These are phyloP conservation scores for Shinisaurus crocodilurus DNA, from an alignment of 2,113 vertebrate genomes.

Conservation along the genomic window DNA sequence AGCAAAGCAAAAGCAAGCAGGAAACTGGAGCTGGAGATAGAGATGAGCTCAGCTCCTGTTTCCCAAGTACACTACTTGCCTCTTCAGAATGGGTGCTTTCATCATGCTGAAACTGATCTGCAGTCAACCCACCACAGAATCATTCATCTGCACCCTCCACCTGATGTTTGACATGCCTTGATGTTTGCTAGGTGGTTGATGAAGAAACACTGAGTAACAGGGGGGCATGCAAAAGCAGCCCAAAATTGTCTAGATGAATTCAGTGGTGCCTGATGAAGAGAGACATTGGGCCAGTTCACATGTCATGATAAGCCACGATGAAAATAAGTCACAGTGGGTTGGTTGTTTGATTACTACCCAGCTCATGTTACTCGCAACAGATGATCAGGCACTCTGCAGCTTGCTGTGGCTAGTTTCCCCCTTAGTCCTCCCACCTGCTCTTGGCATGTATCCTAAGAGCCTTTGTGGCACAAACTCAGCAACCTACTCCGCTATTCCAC, in stretches of 20 bases:
- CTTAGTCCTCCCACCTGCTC: too few species aligned
- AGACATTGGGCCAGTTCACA: neutral
- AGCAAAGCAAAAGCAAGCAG: fast-evolving
- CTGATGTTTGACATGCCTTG: neutral
- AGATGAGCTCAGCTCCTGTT: neutral
- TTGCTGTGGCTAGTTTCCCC: too few species aligned
- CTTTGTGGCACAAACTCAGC: too few species aligned
- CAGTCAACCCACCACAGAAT: neutral
- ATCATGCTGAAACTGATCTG: neutral
- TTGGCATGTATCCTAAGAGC: too few species aligned
- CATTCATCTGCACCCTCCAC: neutral
- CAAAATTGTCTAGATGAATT: neutral
- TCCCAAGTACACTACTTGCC: neutral
- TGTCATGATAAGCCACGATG: too few species aligned
- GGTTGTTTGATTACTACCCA: too few species aligned
- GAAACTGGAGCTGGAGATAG: neutral
- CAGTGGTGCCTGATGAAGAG: neutral
- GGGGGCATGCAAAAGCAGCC: neutral
- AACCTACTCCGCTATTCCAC: too few species aligned
- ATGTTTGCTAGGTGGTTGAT: neutral
- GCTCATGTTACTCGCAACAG: too few species aligned
- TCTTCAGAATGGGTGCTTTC: neutral
- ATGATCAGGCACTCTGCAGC: too few species aligned
- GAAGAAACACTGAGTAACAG: neutral
- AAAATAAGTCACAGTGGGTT: too few species aligned